Evolutionary conservation across 1,140 invertebrate species (phyloP).

Genomic region (Dryas iulia): DNA sequence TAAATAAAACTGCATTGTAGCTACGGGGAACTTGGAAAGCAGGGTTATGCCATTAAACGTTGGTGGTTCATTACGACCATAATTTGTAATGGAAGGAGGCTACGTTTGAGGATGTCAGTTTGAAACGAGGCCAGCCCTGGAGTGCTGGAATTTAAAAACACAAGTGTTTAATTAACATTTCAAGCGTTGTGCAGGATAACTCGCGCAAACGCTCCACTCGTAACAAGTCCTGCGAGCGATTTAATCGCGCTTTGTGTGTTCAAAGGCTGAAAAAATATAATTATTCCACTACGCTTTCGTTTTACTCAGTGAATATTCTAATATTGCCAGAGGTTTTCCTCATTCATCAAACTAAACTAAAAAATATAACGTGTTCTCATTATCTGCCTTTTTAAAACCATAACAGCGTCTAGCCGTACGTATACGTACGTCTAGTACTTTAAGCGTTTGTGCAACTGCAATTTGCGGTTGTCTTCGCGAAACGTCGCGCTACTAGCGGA

Average conservation of each 20-base stretch:
- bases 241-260: slow-evolving; percentile 18
- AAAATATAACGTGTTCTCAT: slow-evolving; percentile 3
- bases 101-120: slow-evolving; percentile 2
- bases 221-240: slow-evolving; percentile 10
- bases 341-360: slow-evolving; percentile 3
- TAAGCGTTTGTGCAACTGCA: neutral
- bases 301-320: neutral
- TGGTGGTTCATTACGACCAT: neutral
- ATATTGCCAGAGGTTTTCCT: neutral
- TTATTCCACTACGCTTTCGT: neutral
- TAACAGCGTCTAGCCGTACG: neutral
- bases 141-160: slow-evolving; percentile 7
- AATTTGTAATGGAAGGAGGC: slow-evolving; percentile 8
- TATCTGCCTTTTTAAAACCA: neutral
- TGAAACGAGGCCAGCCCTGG: slow-evolving; percentile 11
- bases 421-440: neutral
- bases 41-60: neutral
- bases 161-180: slow-evolving; percentile 33
- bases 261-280: neutral
- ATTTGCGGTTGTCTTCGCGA: neutral
- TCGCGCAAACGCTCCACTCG: slow-evolving; percentile 4
- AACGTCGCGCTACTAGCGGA: neutral
- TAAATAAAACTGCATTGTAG: neutral
- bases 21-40: neutral
- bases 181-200: slow-evolving; percentile 22